Base-by-base conservation (phyloP, 2,113 vertebrate genomes). In the Sinocyclocheilus anshuiensis region DNA sequence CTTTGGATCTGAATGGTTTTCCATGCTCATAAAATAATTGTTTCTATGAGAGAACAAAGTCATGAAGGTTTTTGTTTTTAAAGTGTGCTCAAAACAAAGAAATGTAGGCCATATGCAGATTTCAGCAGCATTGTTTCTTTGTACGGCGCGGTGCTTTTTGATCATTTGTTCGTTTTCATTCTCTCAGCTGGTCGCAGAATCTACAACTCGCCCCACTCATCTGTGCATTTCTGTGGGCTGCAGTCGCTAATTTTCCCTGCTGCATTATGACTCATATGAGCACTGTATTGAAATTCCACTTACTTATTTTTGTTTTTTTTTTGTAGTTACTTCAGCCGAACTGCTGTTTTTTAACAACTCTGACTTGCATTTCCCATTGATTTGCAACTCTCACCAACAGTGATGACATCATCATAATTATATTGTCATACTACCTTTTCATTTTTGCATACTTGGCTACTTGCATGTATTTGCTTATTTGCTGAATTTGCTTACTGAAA, bases 281-380 rank as follows among this genome's bases (percentile, higher is more conserved):
- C 77, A 2, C 18, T 93, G 89, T 92, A 87, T 90, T 84, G 82
- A 90, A 93, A 91, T 91, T 86, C 86, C 85, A 26, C 15, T 42
- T 22, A 33, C 48, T 79, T 80, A 7, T 42, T n/a, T 10, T 1
- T 26, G 15, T 77, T 18, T 8, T 33, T 29, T 53, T 22, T 79
- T 59, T 33, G 15, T 29, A 59, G 18, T 50, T 50, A 50, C 42
- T 26, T 76, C 71, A 45, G 71, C 20, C 2, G 3, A 22, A 29
- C 63, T 65, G 61, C 61, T 65, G 61, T 26, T 67, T 26, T 67
- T 18, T 7, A 22, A 22, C 16, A 33, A 18, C 29, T 16, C 7
- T 36, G 63, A 67, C 63, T 67, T 29, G 3, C 7, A 71, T 71
- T 71, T 71, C 3, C 29, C 15, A 69, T 69, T 59, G 57, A 59